Base-by-base conservation (phyloP, 2,113 vertebrate species). In the Oncorhynchus masou region DNA sequence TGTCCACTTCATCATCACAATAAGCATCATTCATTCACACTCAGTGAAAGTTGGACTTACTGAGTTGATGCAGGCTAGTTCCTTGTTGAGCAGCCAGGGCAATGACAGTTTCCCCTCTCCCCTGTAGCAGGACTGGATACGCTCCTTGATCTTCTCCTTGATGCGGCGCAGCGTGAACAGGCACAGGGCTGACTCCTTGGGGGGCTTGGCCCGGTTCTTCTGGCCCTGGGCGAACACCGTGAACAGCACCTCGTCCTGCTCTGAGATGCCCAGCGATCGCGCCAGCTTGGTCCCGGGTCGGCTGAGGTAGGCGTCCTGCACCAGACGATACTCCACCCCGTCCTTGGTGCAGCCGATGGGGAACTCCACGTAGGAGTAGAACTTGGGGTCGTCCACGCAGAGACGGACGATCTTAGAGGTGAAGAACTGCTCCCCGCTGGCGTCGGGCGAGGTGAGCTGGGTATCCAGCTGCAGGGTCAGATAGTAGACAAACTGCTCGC, bases 31-130 rank as follows among this genome's bases (percentile, higher is more conserved):
- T 62, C 13, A 45, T 45, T 45, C 39, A 11, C 39, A 62, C 5
- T 24, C n/a, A 62, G 59, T 22, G 59, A 62, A 22, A 62, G 59
- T 62, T 22, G n/a, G 59, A 62, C 97, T 96, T 90, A 99, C 97
- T 72, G 97, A 97, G 88, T 98, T 98, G 91, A 98, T 98, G 91
- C 97, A 99, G 83, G 94, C 94, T 78, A 99, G 92, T 86, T 99
- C 97, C 91, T 99, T 99, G 92, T 99, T 99, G 80, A 99, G 95
- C 79, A 99, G 94, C 97, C 97, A 99, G 19, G 97, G 96, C 80
- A 99, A 88, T 0, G 96, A 97, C 78, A 99, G 95, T 45, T 97
- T 98, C 81, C 97, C 97, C 84, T 99, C 96, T 1, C 97, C 97
- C 68, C 94, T 94, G 89, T 99, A 99, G 90, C 97, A 99, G 0